These are phyloP conservation scores for Poecilia wingei DNA, from an alignment of 2,797 vertebrate species.

Conservation along the genomic window DNA sequence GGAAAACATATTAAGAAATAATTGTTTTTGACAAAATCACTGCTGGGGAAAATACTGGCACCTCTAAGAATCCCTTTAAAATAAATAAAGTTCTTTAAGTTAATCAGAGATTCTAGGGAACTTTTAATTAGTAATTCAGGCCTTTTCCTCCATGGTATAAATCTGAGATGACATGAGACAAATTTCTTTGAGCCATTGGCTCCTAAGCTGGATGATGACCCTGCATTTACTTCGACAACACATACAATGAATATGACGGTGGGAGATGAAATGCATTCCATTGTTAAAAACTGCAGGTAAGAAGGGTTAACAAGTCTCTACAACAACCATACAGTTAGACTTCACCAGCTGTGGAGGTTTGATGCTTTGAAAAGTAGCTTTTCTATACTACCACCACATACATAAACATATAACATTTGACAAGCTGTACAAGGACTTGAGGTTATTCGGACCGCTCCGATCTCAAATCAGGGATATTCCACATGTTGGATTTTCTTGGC, in stretches of 20 bases:
- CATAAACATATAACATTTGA: neutral
- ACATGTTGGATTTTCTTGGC: too few species aligned
- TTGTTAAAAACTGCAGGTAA: neutral
- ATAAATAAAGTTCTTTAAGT: neutral
- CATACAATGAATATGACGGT: neutral
- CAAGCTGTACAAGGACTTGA: neutral
- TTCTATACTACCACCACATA: neutral
- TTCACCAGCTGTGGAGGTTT: neutral
- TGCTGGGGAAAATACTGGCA: neutral
- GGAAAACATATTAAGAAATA: neutral
- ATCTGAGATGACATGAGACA: neutral
- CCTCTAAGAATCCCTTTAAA: neutral
- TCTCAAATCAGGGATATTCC: too few species aligned
- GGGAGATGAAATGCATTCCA: neutral
- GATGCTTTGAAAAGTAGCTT: neutral
- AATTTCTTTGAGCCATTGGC: neutral
- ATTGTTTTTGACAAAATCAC: neutral
- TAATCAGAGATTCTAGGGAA: neutral
- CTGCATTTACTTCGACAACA: neutral
- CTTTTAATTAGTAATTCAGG: neutral
- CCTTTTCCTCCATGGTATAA: neutral
- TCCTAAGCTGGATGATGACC: neutral
- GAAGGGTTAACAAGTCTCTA: neutral
- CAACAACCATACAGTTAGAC: neutral
- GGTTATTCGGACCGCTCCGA: too few species aligned